phyloP scores from a whole-genome alignment of 2,888 invertebrate genomes.

The Aricia artaxerxes region DNA sequence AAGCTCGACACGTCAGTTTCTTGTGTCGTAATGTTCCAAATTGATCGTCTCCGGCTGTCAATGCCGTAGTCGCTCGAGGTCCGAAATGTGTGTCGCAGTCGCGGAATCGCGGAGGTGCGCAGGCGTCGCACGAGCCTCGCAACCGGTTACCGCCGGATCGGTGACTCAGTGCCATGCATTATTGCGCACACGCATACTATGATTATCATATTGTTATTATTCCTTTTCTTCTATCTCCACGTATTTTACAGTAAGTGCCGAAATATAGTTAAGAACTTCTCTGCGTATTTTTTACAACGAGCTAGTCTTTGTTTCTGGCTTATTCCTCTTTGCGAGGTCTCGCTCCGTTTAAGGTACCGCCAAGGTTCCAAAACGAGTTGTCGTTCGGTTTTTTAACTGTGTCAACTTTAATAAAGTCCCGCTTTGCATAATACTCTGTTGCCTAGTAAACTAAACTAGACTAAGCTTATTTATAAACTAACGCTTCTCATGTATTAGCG shows the following conservation, averaged over 20 bases:
- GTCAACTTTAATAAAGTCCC: background rate
- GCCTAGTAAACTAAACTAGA: background rate
- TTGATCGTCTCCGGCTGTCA: constrained; percentile 3
- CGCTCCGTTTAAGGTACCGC: background rate
- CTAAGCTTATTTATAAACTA: background rate
- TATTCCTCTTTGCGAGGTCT: background rate
- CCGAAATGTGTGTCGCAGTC: constrained; percentile 7
- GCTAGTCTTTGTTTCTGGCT: background rate
- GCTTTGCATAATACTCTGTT: background rate
- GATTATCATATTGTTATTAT: constrained; percentile 3
- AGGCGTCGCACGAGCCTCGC: constrained; percentile 49
- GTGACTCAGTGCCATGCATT: constrained; percentile 52
- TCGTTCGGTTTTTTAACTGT: background rate
- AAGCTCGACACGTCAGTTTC: background rate
- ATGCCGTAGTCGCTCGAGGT: constrained; percentile 5
- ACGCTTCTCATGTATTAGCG: background rate
- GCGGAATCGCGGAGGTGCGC: constrained; percentile 40
- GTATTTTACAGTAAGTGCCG: constrained; percentile 15
- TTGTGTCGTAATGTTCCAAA: constrained; percentile 13
- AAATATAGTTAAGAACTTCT: background rate
- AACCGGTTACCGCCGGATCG: constrained; percentile 54
- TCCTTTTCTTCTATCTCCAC: constrained; percentile 18
- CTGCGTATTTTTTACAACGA: background rate
- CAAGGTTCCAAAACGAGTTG: background rate
- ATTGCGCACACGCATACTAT: constrained; percentile 34